A percentile compares a stretch with the other conserved stretches of the same genome.
phyloP scores from a whole-genome alignment of 2,888 invertebrate species.

The Campoletis raptor region DNA sequence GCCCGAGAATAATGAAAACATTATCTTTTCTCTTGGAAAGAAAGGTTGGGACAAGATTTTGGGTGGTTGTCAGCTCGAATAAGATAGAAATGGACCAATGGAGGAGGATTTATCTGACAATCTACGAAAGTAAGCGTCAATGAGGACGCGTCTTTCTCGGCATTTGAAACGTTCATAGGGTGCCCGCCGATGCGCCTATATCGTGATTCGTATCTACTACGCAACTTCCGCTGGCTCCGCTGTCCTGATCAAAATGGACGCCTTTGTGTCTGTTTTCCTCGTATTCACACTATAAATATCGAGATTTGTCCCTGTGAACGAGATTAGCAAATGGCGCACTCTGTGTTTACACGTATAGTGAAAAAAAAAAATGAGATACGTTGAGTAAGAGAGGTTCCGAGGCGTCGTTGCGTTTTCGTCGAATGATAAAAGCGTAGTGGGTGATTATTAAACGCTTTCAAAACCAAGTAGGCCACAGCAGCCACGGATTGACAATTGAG shows the following conservation, averaged over 20 bases:
- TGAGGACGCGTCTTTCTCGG: conserved; percentile 66
- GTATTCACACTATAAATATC: conserved; percentile 83
- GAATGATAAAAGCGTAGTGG: conserved; percentile 67
- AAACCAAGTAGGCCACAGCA: conserved; percentile 83
- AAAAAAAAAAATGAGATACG: conserved; percentile 40
- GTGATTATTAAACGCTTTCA: conserved; percentile 76
- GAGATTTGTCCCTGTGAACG: conserved; percentile 75
- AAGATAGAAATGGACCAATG: conserved; percentile 56
- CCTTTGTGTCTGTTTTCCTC: conserved; percentile 85
- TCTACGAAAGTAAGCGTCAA: conserved; percentile 40
- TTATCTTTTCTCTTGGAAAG: background rate
- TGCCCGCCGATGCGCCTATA: conserved; percentile 68
- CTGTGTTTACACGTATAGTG: conserved; percentile 76
- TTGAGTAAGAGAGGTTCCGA: conserved; percentile 9
- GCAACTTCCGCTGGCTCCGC: conserved; percentile 84
- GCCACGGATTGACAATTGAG: conserved; percentile 83
- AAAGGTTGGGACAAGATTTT: conserved; percentile 7
- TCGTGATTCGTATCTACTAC: conserved; percentile 79
- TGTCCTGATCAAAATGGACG: conserved; percentile 84
- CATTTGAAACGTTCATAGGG: conserved; percentile 54
- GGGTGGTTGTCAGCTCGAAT: background rate
- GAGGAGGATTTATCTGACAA: conserved; percentile 8
- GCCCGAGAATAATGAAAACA: background rate
- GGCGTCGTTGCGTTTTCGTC: conserved; percentile 36
- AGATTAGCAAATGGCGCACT: conserved; percentile 74